A percentile compares a stretch with the other conserved stretches of the same genome.
Conservation (phyloP, 2,797 vertebrate genomes). For the Miichthys miiuy region DNA sequence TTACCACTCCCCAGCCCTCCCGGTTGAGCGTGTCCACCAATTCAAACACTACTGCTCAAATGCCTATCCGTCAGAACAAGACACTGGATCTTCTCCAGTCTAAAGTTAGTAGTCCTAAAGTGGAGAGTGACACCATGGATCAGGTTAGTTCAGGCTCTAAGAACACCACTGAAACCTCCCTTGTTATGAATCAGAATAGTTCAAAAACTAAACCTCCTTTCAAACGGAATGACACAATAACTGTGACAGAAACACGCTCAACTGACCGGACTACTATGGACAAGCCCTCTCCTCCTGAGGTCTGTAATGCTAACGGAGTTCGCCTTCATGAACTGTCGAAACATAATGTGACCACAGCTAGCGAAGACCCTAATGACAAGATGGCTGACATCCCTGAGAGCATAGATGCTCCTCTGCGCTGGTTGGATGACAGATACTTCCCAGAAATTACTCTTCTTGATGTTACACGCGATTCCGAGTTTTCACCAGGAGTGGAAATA, state of each 20-base stretch:
- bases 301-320: background rate
- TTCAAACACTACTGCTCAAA: too few relatives aligned
- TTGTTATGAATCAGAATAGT: too few relatives aligned
- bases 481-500: conserved; percentile 22
- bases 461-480: conserved; percentile 47
- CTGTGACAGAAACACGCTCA: background rate
- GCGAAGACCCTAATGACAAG: background rate
- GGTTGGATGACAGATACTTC: conserved; percentile 47
- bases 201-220: background rate
- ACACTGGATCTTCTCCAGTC: too few relatives aligned
- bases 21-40: background rate
- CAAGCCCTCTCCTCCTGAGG: background rate
- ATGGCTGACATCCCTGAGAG: conserved; percentile 9
- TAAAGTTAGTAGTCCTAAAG: too few relatives aligned
- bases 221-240: conserved; percentile 13
- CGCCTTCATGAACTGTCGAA: conserved; percentile 1
- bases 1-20: conserved; percentile 1
- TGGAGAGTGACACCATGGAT: too few relatives aligned
- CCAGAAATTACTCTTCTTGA: conserved; percentile 74
- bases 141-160: too few relatives aligned
- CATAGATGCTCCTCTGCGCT: background rate
- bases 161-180: too few relatives aligned
- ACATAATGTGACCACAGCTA: background rate
- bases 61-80: too few relatives aligned
- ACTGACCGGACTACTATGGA: background rate